Evolutionary conservation across 1,140 invertebrate species (phyloP).

Genomic region (Drosophila gunungcola): DNA sequence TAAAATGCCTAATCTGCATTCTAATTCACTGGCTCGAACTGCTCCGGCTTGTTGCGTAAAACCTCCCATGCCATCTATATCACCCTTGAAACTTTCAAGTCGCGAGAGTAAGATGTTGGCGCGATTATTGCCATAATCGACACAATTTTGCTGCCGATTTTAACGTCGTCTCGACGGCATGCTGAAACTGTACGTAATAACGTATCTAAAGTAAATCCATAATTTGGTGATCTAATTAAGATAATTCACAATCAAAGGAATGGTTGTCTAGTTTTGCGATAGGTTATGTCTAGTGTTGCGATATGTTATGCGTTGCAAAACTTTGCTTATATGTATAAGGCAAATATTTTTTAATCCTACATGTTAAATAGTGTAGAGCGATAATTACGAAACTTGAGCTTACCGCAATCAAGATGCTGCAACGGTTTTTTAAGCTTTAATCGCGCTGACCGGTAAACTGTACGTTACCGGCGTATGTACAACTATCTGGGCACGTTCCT

Average conservation of each 20-base stretch:
- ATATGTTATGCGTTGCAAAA: background rate
- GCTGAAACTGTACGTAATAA: background rate
- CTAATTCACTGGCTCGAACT: too few relatives aligned
- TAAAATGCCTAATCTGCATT: too few relatives aligned
- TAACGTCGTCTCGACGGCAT: background rate
- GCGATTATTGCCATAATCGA: background rate
- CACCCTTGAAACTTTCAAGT: slow-evolving; percentile 1
- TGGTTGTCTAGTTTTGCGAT: background rate
- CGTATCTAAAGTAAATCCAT: background rate
- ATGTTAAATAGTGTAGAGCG: too few relatives aligned
- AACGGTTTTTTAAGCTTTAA: too few relatives aligned
- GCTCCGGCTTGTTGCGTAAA: background rate
- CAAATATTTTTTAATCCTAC: background rate
- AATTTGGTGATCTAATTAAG: background rate
- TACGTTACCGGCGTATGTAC: too few relatives aligned
- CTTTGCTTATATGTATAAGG: background rate
- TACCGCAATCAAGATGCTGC: too few relatives aligned
- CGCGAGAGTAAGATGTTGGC: background rate
- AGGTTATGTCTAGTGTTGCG: background rate
- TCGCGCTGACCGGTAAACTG: too few relatives aligned
- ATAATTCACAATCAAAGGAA: background rate
- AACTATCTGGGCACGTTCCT: too few relatives aligned
- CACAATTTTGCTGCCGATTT: background rate
- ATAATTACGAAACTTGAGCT: too few relatives aligned
- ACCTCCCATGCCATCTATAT: background rate